phyloP scores from a whole-genome alignment of 2,797 vertebrate species.

The Bufotes viridis region DNA sequence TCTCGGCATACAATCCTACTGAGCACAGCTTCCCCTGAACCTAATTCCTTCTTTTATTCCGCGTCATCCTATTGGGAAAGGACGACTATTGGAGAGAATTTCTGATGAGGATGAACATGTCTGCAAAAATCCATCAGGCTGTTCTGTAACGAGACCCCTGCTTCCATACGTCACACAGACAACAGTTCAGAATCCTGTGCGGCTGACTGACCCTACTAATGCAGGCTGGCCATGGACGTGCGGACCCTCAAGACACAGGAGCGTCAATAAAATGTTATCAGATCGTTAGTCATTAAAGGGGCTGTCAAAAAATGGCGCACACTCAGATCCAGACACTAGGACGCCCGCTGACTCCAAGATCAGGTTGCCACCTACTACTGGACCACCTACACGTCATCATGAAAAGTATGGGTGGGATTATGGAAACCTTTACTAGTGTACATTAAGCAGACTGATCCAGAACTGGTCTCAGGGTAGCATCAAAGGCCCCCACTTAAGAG shows the following conservation, averaged over 20 bases:
- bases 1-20: not conserved
- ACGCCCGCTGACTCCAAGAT: no score
- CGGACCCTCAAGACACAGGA: not conserved
- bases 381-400: no score
- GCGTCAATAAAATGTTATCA: not conserved
- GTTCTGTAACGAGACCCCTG: not conserved
- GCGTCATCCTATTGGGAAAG: constrained; percentile 24
- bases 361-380: no score
- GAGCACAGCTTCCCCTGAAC: not conserved
- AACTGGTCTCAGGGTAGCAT: no score
- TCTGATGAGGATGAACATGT: not conserved
- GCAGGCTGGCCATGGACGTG: not conserved
- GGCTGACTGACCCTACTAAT: not conserved
- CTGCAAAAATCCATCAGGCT: constrained; percentile 7
- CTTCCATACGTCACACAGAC: not conserved
- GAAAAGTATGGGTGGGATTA: no score
- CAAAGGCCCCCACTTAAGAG: no score
- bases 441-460: no score
- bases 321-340: no score
- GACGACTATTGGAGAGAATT: not conserved
- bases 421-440: no score
- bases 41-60: constrained; percentile 1
- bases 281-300: not conserved
- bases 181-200: not conserved
- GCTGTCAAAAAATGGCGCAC: not conserved